Percentiles rank a stretch among this genome's conserved stretches.
These are phyloP conservation scores for Schizotus pectinicornis DNA, from an alignment of 2,888 invertebrate genomes.

Conservation along the genomic window DNA sequence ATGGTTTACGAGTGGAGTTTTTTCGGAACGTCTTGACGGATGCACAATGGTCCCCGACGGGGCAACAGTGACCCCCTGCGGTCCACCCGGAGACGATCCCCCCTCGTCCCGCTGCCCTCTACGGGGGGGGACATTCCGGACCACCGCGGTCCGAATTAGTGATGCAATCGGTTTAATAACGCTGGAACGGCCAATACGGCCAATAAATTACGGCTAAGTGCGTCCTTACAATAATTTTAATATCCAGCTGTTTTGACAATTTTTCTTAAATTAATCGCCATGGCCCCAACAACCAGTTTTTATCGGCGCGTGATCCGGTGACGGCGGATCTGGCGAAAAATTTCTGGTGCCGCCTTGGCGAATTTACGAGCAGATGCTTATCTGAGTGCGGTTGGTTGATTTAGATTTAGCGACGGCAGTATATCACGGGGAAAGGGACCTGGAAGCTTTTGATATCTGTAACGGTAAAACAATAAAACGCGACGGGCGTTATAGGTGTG, in stretches of 20 bases:
- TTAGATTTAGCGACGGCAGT: slow-evolving; percentile 18
- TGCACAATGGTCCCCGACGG: slow-evolving; percentile 56
- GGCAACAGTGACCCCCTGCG: slow-evolving; percentile 52
- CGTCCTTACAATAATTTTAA: slow-evolving; percentile 36
- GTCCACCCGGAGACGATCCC: slow-evolving; percentile 35
- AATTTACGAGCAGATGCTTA: neutral
- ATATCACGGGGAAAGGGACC: slow-evolving; percentile 30
- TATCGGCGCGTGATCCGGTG: neutral
- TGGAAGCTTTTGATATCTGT: slow-evolving; percentile 50
- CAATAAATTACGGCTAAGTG: slow-evolving; percentile 34
- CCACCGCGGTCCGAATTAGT: slow-evolving; percentile 38
- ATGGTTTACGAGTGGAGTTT: slow-evolving; percentile 57
- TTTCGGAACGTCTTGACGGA: slow-evolving; percentile 56
- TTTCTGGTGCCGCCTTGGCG: neutral
- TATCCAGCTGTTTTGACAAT: slow-evolving; percentile 34
- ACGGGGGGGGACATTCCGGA: slow-evolving; percentile 29
- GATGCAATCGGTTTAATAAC: slow-evolving; percentile 38
- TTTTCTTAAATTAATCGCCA: neutral
- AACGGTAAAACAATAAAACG: slow-evolving; percentile 61
- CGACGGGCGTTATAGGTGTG: slow-evolving; percentile 55
- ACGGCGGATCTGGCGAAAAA: neutral
- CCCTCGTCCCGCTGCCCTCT: slow-evolving; percentile 20
- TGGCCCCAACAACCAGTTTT: neutral
- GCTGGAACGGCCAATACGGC: slow-evolving; percentile 35
- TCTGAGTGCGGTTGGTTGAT: slow-evolving; percentile 1